A percentile compares a stretch with the other conserved stretches of the same genome.
Evolutionary conservation across 2,797 vertebrate species (phyloP).

Genomic region (Brachyalestes nurse): DNA sequence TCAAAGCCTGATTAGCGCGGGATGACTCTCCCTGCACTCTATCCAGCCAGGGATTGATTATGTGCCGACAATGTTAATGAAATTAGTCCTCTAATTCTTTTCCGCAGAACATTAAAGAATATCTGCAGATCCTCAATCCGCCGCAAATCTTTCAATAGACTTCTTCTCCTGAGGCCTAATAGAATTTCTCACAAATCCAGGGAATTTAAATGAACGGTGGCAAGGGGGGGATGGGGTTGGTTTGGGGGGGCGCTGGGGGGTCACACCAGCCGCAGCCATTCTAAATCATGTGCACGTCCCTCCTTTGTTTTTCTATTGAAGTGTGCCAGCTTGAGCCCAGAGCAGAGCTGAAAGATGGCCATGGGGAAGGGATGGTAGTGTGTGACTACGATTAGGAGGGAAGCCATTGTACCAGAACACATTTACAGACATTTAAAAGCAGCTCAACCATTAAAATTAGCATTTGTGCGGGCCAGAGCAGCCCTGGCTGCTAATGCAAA

Average conservation of each 20-base stretch:
- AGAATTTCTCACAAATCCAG: conserved; percentile 53
- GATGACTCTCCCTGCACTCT: conserved; percentile 47
- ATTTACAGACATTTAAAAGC: conserved; percentile 64
- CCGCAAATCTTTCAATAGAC: conserved; percentile 50
- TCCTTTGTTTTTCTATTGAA: conserved; percentile 62
- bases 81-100: conserved; percentile 73
- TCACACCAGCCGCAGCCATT: conserved; percentile 47
- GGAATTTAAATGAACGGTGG: conserved; percentile 47
- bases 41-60: conserved; percentile 54
- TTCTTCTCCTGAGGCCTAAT: conserved; percentile 51
- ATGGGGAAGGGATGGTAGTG: conserved; percentile 37
- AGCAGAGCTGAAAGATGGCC: conserved; percentile 39
- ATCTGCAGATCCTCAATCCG: conserved; percentile 54
- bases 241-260: neutral
- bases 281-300: conserved; percentile 44
- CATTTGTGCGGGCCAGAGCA: conserved; percentile 63
- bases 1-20: conserved; percentile 53
- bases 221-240: conserved; percentile 20
- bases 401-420: conserved; percentile 57
- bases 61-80: conserved; percentile 69
- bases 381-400: conserved; percentile 49
- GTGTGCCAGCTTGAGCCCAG: conserved; percentile 27
- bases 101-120: conserved; percentile 69
- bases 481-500: conserved; percentile 68
- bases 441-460: conserved; percentile 69